Evolutionary conservation across 53 echinoderm and acorn worm genomes (phyloP).

Genomic region (Hippasteria phrygiana): DNA sequence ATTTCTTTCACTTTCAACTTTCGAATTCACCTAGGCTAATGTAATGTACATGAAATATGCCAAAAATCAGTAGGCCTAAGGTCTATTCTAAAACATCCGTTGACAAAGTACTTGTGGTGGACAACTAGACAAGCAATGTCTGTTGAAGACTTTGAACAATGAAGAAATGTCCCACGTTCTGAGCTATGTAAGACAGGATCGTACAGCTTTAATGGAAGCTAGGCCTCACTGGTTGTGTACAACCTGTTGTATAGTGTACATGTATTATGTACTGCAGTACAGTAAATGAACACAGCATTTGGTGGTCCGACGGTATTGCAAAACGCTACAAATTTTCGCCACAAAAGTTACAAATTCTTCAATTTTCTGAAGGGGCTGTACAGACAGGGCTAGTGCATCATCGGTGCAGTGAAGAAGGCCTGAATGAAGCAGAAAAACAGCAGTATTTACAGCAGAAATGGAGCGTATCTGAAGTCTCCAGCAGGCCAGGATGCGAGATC

Average conservation of each 20-base stretch:
- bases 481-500: no score
- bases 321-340: background rate
- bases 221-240: conserved; percentile 4
- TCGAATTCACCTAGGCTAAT: background rate
- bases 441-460: conserved; percentile 20
- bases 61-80: no score
- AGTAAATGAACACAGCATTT: background rate
- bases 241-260: conserved; percentile 20
- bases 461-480: no score
- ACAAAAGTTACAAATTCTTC: background rate
- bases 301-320: background rate
- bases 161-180: no score
- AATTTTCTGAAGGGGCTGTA: background rate
- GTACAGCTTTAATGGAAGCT: no score
- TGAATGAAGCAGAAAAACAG: background rate
- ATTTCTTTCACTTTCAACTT: background rate
- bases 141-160: no score
- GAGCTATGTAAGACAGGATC: no score
- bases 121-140: no score
- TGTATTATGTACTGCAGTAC: no score
- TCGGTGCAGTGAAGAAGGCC: background rate
- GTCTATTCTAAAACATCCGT: no score
- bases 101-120: no score
- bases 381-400: background rate
- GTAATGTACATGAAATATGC: no score